phyloP scores from a whole-genome alignment of 2,113 vertebrate genomes.

The Ginglymostoma cirratum region DNA sequence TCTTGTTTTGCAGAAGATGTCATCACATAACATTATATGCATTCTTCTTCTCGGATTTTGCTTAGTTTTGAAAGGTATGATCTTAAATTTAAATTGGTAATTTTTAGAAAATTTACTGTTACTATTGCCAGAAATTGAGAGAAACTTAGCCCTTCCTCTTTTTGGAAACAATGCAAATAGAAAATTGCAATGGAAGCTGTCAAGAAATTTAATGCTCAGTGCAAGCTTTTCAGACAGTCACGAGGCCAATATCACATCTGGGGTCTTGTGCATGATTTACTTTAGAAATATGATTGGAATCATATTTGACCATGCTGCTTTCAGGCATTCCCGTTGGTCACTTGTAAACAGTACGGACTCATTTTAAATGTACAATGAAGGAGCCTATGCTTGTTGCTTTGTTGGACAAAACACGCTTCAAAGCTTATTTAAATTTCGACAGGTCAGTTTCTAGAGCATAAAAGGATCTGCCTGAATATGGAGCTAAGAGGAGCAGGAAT shows the following conservation, averaged over 20 bases:
- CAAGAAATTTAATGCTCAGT: background rate
- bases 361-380: background rate
- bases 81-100: background rate
- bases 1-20: slow-evolving; percentile 7
- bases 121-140: background rate
- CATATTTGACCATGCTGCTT: background rate
- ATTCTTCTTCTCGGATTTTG: background rate
- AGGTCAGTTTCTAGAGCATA: background rate
- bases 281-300: background rate
- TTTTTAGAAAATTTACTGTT: background rate
- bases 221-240: background rate
- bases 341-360: background rate
- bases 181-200: background rate
- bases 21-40: background rate
- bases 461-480: background rate
- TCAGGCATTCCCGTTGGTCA: background rate
- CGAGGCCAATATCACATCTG: background rate
- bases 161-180: background rate
- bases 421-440: background rate
- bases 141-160: background rate
- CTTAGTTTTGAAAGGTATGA: slow-evolving; percentile 3
- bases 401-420: background rate
- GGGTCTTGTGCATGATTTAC: background rate
- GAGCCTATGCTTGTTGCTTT: background rate
- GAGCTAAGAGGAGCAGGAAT: background rate